A percentile compares a stretch with the other conserved stretches of the same genome.
Evolutionary conservation across 2,113 vertebrate genomes (phyloP).

Genomic region (Poeciliopsis occidentalis): DNA sequence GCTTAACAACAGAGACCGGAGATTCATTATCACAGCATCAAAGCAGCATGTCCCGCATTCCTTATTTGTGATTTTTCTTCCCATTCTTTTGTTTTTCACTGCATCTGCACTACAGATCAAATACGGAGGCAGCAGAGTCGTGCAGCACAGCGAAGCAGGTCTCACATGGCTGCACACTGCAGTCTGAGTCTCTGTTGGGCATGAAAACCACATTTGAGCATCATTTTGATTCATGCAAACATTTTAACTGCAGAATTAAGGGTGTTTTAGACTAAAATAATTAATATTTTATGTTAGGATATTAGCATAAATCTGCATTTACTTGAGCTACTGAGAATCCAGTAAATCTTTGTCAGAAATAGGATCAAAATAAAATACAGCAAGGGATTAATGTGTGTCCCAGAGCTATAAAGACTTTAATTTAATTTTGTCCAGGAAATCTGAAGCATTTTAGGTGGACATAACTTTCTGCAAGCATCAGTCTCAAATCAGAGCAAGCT

Average conservation of each 20-base stretch:
- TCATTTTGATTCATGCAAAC: background rate
- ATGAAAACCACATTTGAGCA: background rate
- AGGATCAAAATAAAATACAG: too few relatives aligned
- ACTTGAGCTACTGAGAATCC: too few relatives aligned
- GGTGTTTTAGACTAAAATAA: background rate
- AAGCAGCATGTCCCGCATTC: slow-evolving; percentile 29
- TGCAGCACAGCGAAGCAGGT: background rate
- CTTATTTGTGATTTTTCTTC: slow-evolving; percentile 5
- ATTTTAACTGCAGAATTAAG: background rate
- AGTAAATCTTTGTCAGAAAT: too few relatives aligned
- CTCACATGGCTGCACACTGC: background rate
- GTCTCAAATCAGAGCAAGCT: background rate
- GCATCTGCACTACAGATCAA: background rate
- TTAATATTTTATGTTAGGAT: background rate
- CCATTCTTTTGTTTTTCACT: slow-evolving; percentile 7
- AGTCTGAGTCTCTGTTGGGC: background rate
- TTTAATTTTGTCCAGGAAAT: background rate
- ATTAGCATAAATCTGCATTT: too few relatives aligned
- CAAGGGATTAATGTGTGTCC: background rate
- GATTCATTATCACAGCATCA: slow-evolving; percentile 36
- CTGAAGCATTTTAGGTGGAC: background rate
- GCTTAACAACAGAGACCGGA: background rate
- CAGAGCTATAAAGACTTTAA: background rate
- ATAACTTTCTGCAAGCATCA: background rate
- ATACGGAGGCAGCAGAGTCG: background rate